Conservation (phyloP, 2,113 vertebrate species). For the Cheilinus undulatus region DNA sequence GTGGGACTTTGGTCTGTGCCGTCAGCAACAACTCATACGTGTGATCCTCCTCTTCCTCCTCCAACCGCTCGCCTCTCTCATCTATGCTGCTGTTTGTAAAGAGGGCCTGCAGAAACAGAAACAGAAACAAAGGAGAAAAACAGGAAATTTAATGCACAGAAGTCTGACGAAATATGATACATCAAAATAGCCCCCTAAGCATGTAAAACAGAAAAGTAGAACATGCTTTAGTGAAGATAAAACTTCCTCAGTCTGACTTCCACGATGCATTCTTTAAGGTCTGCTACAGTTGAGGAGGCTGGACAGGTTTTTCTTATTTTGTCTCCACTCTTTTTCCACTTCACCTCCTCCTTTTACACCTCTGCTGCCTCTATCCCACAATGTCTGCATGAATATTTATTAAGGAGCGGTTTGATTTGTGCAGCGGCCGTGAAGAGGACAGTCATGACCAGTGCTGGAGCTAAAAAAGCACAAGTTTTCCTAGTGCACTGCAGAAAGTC, state of each 20-base stretch:
- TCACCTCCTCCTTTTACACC: slow-evolving; percentile 5
- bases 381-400: slow-evolving; percentile 63
- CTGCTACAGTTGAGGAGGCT: not conserved
- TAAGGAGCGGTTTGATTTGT: slow-evolving; percentile 41
- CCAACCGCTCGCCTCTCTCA: slow-evolving; percentile 83
- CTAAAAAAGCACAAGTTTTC: not conserved
- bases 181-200: not conserved
- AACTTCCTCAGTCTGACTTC: not conserved
- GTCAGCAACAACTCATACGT: slow-evolving; percentile 93
- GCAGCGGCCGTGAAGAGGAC: slow-evolving; percentile 19
- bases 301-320: not conserved
- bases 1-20: slow-evolving; percentile 90
- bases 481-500: too few species aligned
- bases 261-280: not conserved
- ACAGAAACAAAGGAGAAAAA: not conserved
- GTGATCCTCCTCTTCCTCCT: slow-evolving; percentile 89
- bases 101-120: slow-evolving; percentile 76
- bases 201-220: not conserved
- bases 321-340: slow-evolving; percentile 12
- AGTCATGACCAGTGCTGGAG: not conserved
- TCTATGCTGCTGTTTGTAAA: slow-evolving; percentile 84
- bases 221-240: not conserved
- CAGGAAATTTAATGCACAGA: not conserved
- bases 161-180: too few species aligned
- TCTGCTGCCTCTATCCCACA: slow-evolving; percentile 1